Conservation (phyloP, 2,888 invertebrate genomes). For the Nymphalis polychloros region DNA sequence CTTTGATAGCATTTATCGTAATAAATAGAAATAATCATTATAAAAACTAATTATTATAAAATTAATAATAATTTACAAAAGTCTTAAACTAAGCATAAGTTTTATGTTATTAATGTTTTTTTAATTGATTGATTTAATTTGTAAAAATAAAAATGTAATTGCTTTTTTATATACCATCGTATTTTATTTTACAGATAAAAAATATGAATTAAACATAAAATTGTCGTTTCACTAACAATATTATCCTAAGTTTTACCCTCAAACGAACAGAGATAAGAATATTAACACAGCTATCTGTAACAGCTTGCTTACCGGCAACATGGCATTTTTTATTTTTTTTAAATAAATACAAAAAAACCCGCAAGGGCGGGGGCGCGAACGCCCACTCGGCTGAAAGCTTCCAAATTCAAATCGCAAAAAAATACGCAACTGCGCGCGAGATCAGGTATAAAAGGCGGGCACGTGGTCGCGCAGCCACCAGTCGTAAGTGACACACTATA, state of each 20-base stretch:
- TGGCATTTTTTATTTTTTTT: constrained; percentile 52
- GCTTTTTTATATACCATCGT: too few species aligned
- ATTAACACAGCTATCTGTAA: constrained; percentile 21
- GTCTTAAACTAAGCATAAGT: too few species aligned
- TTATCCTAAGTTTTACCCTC: constrained; percentile 4
- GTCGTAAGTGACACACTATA: constrained; percentile 61
- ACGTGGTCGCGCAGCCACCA: constrained; percentile 69
- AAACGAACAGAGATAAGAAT: background rate
- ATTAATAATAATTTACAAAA: too few species aligned
- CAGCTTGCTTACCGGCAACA: constrained; percentile 41
- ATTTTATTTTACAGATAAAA: too few species aligned
- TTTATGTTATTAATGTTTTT: too few species aligned
- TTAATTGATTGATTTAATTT: too few species aligned
- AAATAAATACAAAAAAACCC: constrained; percentile 49
- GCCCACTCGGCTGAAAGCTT: constrained; percentile 79
- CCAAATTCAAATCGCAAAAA: constrained; percentile 79
- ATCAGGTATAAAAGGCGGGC: constrained; percentile 71
- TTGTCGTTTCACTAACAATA: background rate
- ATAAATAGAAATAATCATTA: too few species aligned
- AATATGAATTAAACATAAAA: background rate
- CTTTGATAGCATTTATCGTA: background rate
- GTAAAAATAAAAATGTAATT: too few species aligned
- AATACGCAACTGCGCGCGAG: constrained; percentile 71
- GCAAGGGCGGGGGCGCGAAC: constrained; percentile 71
- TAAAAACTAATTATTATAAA: too few species aligned